Evolutionary conservation across 2,888 invertebrate species (phyloP), one percentile per base, ranked within the genome.

Genomic region (Furcula furcula): DNA sequence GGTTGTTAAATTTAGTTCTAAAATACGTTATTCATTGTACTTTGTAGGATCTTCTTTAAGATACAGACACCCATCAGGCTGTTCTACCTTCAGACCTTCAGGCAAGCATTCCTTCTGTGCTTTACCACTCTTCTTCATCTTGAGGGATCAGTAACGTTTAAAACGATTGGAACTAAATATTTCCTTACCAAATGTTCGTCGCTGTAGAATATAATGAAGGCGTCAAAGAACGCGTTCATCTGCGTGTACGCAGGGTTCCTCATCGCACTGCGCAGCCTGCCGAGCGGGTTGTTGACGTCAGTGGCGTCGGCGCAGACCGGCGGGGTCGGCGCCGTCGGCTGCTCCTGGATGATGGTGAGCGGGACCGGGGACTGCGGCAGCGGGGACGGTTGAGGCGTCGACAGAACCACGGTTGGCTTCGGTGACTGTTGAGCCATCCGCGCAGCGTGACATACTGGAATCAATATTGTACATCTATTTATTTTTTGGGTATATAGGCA

Each of bases 171-270:
- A n/a, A 4, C 19, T n/a, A 9, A 10, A 7, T n/a, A 26, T 12
- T 0, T 19, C 37, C 64, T 59, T 76, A 94, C 94, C 91, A 94
- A 93, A 83, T 96, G 96, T 60, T 94, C 95, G 68, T 96, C 96
- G 40, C 92, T 93, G 31, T 93, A 93, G 30, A 95, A 94, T 32
- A 96, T 82, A 33, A 96, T 90, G 56, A 94, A 95, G 0, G 94
- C 96, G 58, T 95, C 92, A 5, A 94, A 73, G 34, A 65, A 63
- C 0, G 76, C 62, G 26, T 69, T 77, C 66, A 75, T 74, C 41
- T 78, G 78, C n/a, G 83, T 77, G 40, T 76, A 80, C 29, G 55
- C 62, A 1, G 68, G 49, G 48, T 74, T 76, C 21, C 68, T 71
- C 91, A 92, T 90, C 33, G 90, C 90, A 21, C 75, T 80, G 2